Evolutionary conservation across 30 jellyfish, hydroid and myxozoan genomes (phyloP).

Genomic region (Cassiopea andromeda): DNA sequence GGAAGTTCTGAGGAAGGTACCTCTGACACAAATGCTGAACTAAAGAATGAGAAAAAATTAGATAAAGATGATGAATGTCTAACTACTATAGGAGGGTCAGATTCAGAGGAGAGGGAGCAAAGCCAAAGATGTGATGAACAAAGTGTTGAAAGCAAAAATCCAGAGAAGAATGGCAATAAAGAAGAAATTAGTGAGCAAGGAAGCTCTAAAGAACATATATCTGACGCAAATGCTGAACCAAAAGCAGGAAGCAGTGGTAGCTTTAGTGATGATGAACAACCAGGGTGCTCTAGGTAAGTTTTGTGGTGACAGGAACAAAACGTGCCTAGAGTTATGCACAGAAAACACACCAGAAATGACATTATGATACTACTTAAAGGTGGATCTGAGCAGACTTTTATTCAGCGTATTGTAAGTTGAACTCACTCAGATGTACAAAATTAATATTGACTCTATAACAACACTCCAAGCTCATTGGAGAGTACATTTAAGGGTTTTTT

Average conservation of each 20-base stretch:
- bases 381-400: too few relatives aligned
- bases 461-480: too few relatives aligned
- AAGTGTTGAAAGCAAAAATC: background rate
- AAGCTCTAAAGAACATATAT: background rate
- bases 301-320: background rate
- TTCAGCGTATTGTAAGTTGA: too few relatives aligned
- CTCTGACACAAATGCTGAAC: background rate
- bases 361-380: too few relatives aligned
- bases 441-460: too few relatives aligned
- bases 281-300: background rate
- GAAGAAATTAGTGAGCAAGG: background rate
- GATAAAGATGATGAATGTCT: background rate
- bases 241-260: background rate
- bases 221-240: background rate
- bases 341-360: too few relatives aligned
- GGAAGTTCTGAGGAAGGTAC: background rate
- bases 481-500: too few relatives aligned
- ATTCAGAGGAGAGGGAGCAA: background rate
- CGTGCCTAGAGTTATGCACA: background rate
- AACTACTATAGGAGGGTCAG: background rate
- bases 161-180: background rate
- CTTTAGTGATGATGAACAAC: background rate
- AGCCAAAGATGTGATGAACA: too few relatives aligned
- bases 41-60: slow-evolving; percentile 1
- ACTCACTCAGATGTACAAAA: too few relatives aligned